Evolutionary conservation across 2,888 invertebrate species (phyloP).

Genomic region (Pristionchus mayeri): DNA sequence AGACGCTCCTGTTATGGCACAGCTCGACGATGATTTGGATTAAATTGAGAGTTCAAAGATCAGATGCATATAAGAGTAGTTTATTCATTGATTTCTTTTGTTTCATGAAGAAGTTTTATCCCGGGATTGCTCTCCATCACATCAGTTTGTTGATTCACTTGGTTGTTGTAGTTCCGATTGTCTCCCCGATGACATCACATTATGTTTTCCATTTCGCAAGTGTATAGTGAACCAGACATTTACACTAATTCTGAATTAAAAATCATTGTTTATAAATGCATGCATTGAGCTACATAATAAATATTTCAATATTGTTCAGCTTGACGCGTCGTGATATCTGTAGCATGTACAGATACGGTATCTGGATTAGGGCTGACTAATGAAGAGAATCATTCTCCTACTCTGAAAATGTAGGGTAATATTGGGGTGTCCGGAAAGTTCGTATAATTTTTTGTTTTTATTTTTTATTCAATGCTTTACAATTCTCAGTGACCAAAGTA

Average conservation of each 20-base stretch:
- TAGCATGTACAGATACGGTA: background rate
- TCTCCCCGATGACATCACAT: background rate
- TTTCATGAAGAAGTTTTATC: background rate
- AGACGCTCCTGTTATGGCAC: constrained; percentile 9
- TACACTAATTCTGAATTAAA: constrained; percentile 25
- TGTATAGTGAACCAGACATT: background rate
- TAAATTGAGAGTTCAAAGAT: background rate
- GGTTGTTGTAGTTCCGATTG: constrained; percentile 22
- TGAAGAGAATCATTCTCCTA: too few species aligned
- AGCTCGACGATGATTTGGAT: constrained; percentile 49
- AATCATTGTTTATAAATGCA: background rate
- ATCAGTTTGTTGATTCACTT: background rate
- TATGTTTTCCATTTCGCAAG: background rate
- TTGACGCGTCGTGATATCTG: background rate
- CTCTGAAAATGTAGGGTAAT: too few species aligned
- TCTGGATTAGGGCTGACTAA: background rate
- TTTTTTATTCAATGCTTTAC: too few species aligned
- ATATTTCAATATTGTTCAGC: background rate
- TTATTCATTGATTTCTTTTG: constrained; percentile 31
- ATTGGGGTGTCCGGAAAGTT: too few species aligned
- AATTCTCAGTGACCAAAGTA: too few species aligned
- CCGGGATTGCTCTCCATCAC: constrained; percentile 3
- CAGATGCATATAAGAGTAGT: background rate
- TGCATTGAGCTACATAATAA: constrained; percentile 7
- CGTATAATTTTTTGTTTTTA: too few species aligned